Base-by-base conservation (phyloP, 2,888 invertebrate species). In the Rhagonycha fulva region DNA sequence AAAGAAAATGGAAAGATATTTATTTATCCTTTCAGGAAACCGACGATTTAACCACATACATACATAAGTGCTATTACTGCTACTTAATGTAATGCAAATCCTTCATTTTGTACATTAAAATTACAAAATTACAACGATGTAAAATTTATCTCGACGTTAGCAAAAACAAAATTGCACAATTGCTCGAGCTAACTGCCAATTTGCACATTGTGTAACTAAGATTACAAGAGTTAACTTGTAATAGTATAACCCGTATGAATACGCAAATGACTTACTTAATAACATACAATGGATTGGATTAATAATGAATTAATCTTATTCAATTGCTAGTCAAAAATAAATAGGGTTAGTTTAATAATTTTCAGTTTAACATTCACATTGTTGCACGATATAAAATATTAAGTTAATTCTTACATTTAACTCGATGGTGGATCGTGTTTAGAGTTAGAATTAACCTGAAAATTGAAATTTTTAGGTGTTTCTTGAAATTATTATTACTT, bases 181-280 rank as follows among this genome's bases (percentile, higher is more conserved):
- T 47, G 47, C n/a, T 47, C 47, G 47, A 47, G n/a, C 47, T 47
- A 47, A 47, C 47, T 47, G 7, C 47, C 72, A 72, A 72, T 72
- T 72, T 72, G 72, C 72, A 72, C 72, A 72, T 67, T 72, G 67
- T 72, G 72, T 68, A 72, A 68, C 68, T 72, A 66, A 47, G 72
- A 62, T 67, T 66, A 72, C 66, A 72, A 72, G 72, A 72, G 67
- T 60, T 47, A 47, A 47, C 47, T 47, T n/a, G 47, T 47, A 47
- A 47, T 47, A 47, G 47, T 47, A n/a, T 47, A 47, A 47, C 47
- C 47, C n/a, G 47, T 47, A 47, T 47, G 47, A 47, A 47, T 47
- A n/a, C 47, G n/a, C 12, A 47, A 47, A 47, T 47, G 47, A 9
- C 47, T 47, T 9, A n/a, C 47, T n/a, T 7, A 9, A n/a, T 47